Evolutionary conservation across 2,888 invertebrate species (phyloP), one percentile per base, ranked within the genome.

Genomic region (Pyrgus malvae): DNA sequence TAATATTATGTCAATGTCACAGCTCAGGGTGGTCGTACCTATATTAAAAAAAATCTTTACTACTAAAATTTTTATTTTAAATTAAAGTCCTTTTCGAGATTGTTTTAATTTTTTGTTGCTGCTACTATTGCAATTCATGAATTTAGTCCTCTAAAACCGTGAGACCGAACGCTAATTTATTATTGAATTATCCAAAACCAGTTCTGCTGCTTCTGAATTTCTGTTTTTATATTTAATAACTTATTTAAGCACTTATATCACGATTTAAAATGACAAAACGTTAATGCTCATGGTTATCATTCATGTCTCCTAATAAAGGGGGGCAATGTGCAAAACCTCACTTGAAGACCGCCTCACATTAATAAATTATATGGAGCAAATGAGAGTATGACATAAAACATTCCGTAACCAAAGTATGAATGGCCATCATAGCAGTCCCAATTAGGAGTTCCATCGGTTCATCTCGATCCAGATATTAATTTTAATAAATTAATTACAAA

Each of bases 401-500:
- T 74, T 77, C 70, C 70, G 73, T 78, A 67, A 72, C 69, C 74
- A 68, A 67, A 73, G 65, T 64, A 69, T 65, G 64, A 67, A 67
- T 64, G 72, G 67, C 64, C 70, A 68, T 73, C 76, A 78, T 77
- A 76, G 69, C 76, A 67, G 62, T 66, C 65, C 75, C 65, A 79
- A 82, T 85, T 77, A 81, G 70, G 70, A 69, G 61, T 61, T 53
- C 57, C 56, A 42, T 59, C 55, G 66, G 65, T 65, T 63, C 66
- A 66, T 69, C 60, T 64, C 62, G 61, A 67, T 44, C 63, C 63
- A 66, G 64, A 66, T 74, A 75, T 78, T 72, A 72, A 76, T 77
- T 72, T 75, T 73, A 78, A 79, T 82, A 78, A 76, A 81, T 83
- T 78, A 80, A 78, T 80, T 73, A 75, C 65, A 67, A 77, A 76